Evolutionary conservation across 2,888 invertebrate genomes (phyloP).

Genomic region (Poecilobothrus nobilitatus): DNA sequence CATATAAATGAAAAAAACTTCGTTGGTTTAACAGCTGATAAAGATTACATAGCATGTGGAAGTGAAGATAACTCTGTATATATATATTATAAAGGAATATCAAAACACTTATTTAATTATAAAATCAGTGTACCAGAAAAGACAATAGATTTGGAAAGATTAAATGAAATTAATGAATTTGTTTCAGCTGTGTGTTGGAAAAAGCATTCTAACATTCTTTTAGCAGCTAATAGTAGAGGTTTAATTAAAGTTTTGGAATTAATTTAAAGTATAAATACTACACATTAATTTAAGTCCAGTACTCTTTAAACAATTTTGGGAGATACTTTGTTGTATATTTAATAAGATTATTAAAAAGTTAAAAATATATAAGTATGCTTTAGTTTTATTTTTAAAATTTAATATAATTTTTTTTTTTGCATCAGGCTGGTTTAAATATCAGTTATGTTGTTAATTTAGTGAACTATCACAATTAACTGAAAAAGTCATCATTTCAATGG

Average conservation of each 20-base stretch:
- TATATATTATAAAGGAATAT: slow-evolving; percentile 82
- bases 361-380: too few species aligned
- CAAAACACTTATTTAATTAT: slow-evolving; percentile 76
- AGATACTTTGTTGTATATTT: too few species aligned
- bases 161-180: slow-evolving; percentile 76
- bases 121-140: slow-evolving; percentile 61
- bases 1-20: slow-evolving; percentile 95
- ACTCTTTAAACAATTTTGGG: too few species aligned
- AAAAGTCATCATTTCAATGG: too few species aligned
- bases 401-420: too few species aligned
- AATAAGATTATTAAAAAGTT: too few species aligned
- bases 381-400: too few species aligned
- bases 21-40: slow-evolving; percentile 86
- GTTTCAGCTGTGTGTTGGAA: slow-evolving; percentile 92
- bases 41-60: slow-evolving; percentile 87
- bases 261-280: too few species aligned
- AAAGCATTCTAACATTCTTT: slow-evolving; percentile 71
- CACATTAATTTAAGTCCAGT: too few species aligned
- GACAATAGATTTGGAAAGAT: slow-evolving; percentile 21
- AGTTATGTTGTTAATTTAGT: too few species aligned
- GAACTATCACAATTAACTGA: too few species aligned
- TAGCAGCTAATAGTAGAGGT: slow-evolving; percentile 91
- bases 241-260: slow-evolving; percentile 81
- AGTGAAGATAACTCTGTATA: slow-evolving; percentile 91
- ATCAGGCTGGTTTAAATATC: too few species aligned